phyloP scores from a whole-genome alignment of 2,888 invertebrate species.

The Ctena decussata region DNA sequence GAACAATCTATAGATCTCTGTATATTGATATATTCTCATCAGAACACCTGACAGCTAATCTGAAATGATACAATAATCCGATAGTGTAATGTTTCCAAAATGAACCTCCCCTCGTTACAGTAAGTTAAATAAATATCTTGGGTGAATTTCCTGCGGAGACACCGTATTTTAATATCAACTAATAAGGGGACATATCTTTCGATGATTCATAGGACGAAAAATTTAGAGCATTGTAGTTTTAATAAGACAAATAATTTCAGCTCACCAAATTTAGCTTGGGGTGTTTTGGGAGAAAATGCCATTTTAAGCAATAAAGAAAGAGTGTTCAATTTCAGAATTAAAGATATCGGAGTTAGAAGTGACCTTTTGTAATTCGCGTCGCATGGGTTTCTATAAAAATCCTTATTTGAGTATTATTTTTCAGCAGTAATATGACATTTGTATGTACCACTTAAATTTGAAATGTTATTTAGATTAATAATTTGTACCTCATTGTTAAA shows the following conservation, averaged over 20 bases:
- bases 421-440: constrained; percentile 3
- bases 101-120: no score
- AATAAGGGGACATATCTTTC: neutral
- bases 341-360: constrained; percentile 34
- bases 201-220: neutral
- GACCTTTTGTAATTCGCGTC: constrained; percentile 15
- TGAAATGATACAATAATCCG: no score
- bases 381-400: neutral
- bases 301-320: constrained; percentile 36
- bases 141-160: no score
- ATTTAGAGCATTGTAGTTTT: neutral
- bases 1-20: no score
- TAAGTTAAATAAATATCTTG: no score
- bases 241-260: constrained; percentile 39
- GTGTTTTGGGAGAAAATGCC: constrained; percentile 43
- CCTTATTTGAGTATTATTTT: neutral
- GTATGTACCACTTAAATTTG: constrained; percentile 3
- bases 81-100: no score
- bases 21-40: no score
- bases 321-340: constrained; percentile 56
- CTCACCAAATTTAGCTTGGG: constrained; percentile 29
- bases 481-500: neutral
- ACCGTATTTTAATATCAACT: neutral
- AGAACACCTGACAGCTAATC: no score
- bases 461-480: constrained; percentile 4